Evolutionary conservation across 2,113 vertebrate species (phyloP).

Genomic region (Xiphophorus hellerii): DNA sequence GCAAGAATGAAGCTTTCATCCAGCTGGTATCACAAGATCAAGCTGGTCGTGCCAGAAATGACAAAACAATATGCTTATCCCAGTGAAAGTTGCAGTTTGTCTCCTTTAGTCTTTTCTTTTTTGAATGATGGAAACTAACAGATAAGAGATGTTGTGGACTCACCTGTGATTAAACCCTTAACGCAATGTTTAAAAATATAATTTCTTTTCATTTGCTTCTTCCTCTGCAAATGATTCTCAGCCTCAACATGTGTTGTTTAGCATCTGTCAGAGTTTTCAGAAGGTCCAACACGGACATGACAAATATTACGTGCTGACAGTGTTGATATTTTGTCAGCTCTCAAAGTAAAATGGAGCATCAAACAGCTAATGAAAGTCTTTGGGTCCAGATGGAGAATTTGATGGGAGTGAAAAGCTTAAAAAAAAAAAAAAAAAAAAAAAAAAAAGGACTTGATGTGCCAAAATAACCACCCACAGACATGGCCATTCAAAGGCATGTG

Average conservation of each 20-base stretch:
- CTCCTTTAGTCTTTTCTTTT: not conserved
- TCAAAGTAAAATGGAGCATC: slow-evolving; percentile 60
- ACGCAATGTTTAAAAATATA: not conserved
- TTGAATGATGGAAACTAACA: slow-evolving; percentile 20
- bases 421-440: slow-evolving; percentile 11
- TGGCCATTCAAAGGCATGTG: slow-evolving; percentile 22
- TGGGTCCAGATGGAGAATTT: slow-evolving; percentile 72
- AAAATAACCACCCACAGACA: slow-evolving; percentile 59
- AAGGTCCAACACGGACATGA: slow-evolving; percentile 39
- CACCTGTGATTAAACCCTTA: not conserved
- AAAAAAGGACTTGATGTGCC: slow-evolving; percentile 42
- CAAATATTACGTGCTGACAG: slow-evolving; percentile 48
- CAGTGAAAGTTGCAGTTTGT: slow-evolving; percentile 15
- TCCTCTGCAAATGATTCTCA: slow-evolving; percentile 12
- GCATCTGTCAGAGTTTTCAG: slow-evolving; percentile 66
- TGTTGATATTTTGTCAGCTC: slow-evolving; percentile 68
- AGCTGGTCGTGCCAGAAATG: slow-evolving; percentile 72
- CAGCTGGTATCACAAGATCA: slow-evolving; percentile 74
- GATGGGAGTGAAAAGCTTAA: slow-evolving; percentile 38
- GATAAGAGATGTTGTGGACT: not conserved
- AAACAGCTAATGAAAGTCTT: slow-evolving; percentile 62
- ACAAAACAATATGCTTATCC: slow-evolving; percentile 69
- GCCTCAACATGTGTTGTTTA: slow-evolving; percentile 54
- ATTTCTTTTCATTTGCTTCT: not conserved
- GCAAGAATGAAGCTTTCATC: slow-evolving; percentile 72